phyloP scores from a whole-genome alignment of 2,888 invertebrate genomes.

The Cylloceria caligata region DNA sequence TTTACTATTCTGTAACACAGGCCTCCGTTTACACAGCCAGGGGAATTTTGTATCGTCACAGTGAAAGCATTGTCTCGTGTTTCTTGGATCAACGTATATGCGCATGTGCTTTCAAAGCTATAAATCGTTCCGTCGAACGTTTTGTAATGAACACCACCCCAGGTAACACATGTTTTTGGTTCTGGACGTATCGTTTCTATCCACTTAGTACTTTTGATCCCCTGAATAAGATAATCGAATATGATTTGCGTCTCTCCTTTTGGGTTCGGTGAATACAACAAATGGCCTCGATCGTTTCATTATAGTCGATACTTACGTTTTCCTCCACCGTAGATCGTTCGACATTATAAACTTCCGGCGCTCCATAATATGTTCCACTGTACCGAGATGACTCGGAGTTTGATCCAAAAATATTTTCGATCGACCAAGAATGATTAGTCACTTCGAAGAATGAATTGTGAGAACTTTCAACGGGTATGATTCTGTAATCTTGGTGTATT shows the following conservation, averaged over 20 bases:
- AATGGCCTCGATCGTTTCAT: too few species aligned
- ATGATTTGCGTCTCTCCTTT: too few species aligned
- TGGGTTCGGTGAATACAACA: too few species aligned
- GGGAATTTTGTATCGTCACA: slow-evolving; percentile 87
- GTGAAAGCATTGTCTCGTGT: slow-evolving; percentile 89
- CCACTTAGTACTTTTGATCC: background rate
- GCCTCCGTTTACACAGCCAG: slow-evolving; percentile 85
- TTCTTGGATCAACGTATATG: slow-evolving; percentile 91
- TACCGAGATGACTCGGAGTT: background rate
- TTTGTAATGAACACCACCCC: slow-evolving; percentile 93
- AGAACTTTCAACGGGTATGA: slow-evolving; percentile 69
- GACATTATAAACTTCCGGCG: background rate
- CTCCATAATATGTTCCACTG: background rate
- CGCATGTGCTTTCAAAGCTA: slow-evolving; percentile 92
- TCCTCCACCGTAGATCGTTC: background rate
- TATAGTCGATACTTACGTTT: slow-evolving; percentile 32
- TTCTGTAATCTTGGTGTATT: slow-evolving; percentile 85
- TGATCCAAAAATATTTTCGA: slow-evolving; percentile 61
- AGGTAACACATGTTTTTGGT: slow-evolving; percentile 91
- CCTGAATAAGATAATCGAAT: background rate
- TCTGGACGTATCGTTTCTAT: slow-evolving; percentile 80
- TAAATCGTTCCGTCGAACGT: slow-evolving; percentile 93
- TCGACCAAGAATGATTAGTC: slow-evolving; percentile 73
- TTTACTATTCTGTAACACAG: slow-evolving; percentile 86
- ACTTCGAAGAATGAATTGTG: slow-evolving; percentile 70